phyloP scores from a whole-genome alignment of 1,140 invertebrate genomes.

The Eueides isabella region DNA sequence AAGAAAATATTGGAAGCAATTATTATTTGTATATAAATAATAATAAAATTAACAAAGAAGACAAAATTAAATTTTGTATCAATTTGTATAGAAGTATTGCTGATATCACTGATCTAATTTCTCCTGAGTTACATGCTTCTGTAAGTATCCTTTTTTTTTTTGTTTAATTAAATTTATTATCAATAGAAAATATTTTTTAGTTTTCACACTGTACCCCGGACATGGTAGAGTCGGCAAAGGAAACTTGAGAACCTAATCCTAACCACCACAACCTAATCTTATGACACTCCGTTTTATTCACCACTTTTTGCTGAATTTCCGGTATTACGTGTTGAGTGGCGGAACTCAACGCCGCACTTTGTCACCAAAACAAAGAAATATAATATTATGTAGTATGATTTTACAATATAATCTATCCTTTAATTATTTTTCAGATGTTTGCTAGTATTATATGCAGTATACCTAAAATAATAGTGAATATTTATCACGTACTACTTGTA shows the following conservation, averaged over 20 bases:
- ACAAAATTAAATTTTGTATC: conserved; percentile 60
- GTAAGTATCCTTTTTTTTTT: conserved; percentile 46
- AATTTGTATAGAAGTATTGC: conserved; percentile 61
- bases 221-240: too few relatives aligned
- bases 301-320: too few relatives aligned
- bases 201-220: too few relatives aligned
- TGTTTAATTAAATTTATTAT: background rate
- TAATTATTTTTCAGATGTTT: conserved; percentile 60
- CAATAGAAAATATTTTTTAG: too few relatives aligned
- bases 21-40: conserved; percentile 60
- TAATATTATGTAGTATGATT: conserved; percentile 4
- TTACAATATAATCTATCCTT: conserved; percentile 9
- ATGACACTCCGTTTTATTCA: too few relatives aligned
- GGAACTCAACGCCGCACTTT: too few relatives aligned
- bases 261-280: too few relatives aligned
- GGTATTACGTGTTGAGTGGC: too few relatives aligned
- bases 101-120: conserved; percentile 57
- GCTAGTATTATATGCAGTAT: conserved; percentile 58
- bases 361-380: too few relatives aligned
- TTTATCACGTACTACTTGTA: conserved; percentile 60
- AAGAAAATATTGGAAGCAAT: conserved; percentile 50
- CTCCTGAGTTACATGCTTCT: conserved; percentile 63
- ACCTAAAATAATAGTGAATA: conserved; percentile 66
- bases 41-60: conserved; percentile 57
- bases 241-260: too few relatives aligned